These are phyloP conservation scores for Drosophila sordidapex DNA, from an alignment of 2,888 invertebrate genomes.

Conservation along the genomic window DNA sequence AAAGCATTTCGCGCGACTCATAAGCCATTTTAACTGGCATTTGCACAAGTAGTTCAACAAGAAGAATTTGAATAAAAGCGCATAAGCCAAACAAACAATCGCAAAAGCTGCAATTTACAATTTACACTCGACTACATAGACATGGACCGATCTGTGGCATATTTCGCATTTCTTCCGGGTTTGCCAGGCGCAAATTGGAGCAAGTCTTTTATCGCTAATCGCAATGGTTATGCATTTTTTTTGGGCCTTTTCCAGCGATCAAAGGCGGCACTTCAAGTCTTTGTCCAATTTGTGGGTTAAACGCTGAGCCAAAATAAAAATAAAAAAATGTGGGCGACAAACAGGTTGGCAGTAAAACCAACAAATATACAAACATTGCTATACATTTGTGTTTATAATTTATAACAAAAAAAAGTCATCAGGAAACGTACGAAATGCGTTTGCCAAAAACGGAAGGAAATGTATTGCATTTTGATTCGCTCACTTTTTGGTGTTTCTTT, in stretches of 20 bases:
- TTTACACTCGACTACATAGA: constrained; percentile 37
- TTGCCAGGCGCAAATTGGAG: constrained; percentile 49
- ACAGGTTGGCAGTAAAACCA: constrained; percentile 4
- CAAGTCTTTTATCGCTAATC: constrained; percentile 38
- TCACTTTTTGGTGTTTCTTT: constrained; percentile 23
- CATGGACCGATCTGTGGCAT: constrained; percentile 26
- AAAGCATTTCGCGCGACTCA: constrained; percentile 23
- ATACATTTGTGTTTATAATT: constrained; percentile 11
- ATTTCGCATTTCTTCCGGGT: constrained; percentile 68
- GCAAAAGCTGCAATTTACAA: constrained; percentile 43
- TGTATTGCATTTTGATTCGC: constrained; percentile 63
- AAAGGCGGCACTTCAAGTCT: constrained; percentile 43
- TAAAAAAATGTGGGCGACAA: constrained; percentile 29
- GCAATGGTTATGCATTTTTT: constrained; percentile 17
- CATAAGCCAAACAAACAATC: constrained; percentile 23
- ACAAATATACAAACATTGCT: not conserved
- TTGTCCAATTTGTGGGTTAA: constrained; percentile 32
- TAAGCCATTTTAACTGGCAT: constrained; percentile 30
- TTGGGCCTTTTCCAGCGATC: constrained; percentile 28
- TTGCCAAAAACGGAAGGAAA: constrained; percentile 72
- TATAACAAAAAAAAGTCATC: not conserved
- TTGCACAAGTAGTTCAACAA: constrained; percentile 48
- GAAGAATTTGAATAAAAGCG: constrained; percentile 45
- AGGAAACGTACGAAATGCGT: constrained; percentile 32
- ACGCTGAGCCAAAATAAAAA: not conserved